These are phyloP conservation scores for Manis pentadactyla DNA, from an alignment of 2,797 vertebrate species.

Conservation along the genomic window DNA sequence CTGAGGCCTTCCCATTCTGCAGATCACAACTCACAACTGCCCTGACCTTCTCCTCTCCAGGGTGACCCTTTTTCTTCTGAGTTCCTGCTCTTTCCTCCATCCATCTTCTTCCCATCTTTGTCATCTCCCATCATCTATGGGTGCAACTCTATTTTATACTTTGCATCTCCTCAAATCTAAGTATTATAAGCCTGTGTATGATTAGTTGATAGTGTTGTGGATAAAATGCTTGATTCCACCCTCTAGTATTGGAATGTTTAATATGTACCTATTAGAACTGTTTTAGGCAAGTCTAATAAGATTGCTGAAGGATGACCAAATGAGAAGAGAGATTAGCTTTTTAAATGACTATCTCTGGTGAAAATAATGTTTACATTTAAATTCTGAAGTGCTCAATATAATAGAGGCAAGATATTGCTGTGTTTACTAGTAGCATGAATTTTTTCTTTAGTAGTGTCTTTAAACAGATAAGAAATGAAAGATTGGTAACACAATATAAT, in stretches of 20 bases:
- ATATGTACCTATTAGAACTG: not conserved
- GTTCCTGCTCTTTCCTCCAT: not conserved
- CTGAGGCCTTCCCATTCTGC: not conserved
- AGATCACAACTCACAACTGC: not conserved
- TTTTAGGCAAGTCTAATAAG: not conserved
- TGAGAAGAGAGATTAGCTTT: slow-evolving; percentile 16
- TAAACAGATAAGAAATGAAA: slow-evolving; percentile 17
- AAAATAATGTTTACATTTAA: slow-evolving; percentile 22
- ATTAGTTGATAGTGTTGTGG: not conserved
- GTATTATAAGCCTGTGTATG: not conserved
- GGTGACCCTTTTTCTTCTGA: not conserved
- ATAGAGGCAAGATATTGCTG: slow-evolving; percentile 3
- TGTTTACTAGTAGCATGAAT: slow-evolving; percentile 37
- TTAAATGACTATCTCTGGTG: not conserved
- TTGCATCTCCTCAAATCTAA: not conserved
- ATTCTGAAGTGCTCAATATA: not conserved
- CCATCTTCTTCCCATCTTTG: not conserved
- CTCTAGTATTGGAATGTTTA: slow-evolving; percentile 29
- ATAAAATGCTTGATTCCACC: not conserved
- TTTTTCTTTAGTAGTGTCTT: slow-evolving; percentile 25
- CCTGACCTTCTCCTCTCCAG: not conserved
- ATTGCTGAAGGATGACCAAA: not conserved
- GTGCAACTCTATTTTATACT: not conserved
- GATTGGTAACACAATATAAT: slow-evolving; percentile 10
- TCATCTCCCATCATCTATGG: not conserved